Base-by-base conservation (phyloP, 1,140 invertebrate genomes). In the Drosophila truncata region DNA sequence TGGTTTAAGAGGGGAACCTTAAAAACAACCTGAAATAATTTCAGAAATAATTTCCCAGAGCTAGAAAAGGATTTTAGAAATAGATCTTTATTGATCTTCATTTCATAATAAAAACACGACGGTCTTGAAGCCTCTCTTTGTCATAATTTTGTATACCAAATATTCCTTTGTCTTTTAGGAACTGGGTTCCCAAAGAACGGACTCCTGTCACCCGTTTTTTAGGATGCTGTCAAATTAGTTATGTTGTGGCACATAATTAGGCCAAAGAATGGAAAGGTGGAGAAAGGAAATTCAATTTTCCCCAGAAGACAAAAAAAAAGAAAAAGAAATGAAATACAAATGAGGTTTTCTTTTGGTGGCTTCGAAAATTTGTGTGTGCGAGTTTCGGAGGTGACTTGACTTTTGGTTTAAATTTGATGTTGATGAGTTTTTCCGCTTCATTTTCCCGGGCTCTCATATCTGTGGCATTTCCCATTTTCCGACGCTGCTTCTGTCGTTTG, bases 271-370 rank as follows among this genome's bases (percentile, higher is more conserved):
- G 47, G 14, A 62, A 67, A 60, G 37, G 44, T 16, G 44, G 47
- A 57, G 64, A 67, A 31, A 44, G 74, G 57, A 84, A 82, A 82
- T 82, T 86, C 74, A 84, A 85, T 86, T 85, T 82, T 73, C 44
- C 44, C 9, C 0, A 31, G 13, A 65, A 65, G 8, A 63, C 18
- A 46, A 55, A 62, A 76, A 55, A 46, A 82, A 74, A 41, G 18
- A 37, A 14, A 18, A 39, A 41, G 0, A 44, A 7, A 18, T 42
- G n/a, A 67, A 81, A 66, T 66, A 65, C 70, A 80, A 80, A 80
- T 80, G 71, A 80, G 61, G 20, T 37, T 55, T 55, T 11, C 29
- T 67, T 74, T 67, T 74, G 69, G 61, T 59, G 59, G 47, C 55
- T 75, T 50, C 20, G 11, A 27, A 69, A 61, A 61, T 50, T 47